Evolutionary conservation across 2,797 vertebrate genomes (phyloP).

Genomic region (Pangasius krempfi): DNA sequence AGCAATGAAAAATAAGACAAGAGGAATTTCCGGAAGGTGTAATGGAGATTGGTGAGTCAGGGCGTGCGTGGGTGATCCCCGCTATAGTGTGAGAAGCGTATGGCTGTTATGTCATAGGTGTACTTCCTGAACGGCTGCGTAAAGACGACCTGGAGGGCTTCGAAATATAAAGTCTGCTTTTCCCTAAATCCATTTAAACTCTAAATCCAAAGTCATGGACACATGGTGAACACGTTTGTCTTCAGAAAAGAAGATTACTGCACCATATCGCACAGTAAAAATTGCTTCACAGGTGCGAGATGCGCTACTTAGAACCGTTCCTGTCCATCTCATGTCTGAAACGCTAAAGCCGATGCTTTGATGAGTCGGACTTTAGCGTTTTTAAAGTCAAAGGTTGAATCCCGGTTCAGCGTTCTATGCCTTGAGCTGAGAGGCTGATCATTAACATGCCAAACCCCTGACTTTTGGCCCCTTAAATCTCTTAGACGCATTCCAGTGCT

Average conservation of each 20-base stretch:
- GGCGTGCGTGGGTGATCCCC: neutral
- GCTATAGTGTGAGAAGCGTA: neutral
- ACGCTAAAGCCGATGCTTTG: neutral
- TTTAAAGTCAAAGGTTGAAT: constrained; percentile 1
- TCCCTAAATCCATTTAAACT: too few species aligned
- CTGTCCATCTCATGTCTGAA: neutral
- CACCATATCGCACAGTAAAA: neutral
- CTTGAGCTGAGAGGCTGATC: neutral
- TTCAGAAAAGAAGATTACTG: neutral
- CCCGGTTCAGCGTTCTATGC: neutral
- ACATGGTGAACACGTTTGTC: neutral
- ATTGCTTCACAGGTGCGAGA: neutral
- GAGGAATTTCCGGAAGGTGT: neutral
- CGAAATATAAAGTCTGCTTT: neutral
- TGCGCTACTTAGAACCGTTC: neutral
- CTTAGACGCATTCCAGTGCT: constrained; percentile 38
- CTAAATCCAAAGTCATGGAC: neutral
- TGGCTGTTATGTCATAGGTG: neutral
- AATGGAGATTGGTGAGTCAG: neutral
- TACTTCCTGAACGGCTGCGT: too few species aligned
- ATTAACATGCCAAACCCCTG: constrained; percentile 53
- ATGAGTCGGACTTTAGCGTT: neutral
- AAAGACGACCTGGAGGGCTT: too few species aligned
- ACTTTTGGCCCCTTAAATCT: constrained; percentile 50
- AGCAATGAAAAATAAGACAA: constrained; percentile 7